These are phyloP conservation scores for Sebastes steindachneri DNA, from an alignment of 2,797 vertebrate species.

Conservation along the genomic window DNA sequence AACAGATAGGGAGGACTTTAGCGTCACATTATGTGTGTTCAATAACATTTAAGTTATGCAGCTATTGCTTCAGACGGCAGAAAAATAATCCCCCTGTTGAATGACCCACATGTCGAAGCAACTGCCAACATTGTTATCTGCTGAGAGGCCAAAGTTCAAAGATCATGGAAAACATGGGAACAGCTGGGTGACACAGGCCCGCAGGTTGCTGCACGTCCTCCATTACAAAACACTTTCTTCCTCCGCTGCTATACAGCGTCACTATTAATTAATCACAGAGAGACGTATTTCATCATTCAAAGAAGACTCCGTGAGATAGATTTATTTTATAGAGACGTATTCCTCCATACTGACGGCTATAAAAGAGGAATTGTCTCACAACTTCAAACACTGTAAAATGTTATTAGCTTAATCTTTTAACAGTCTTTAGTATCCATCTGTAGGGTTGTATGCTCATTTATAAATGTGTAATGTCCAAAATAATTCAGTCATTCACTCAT, in stretches of 20 bases:
- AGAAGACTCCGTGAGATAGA: not conserved
- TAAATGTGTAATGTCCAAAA: too few relatives aligned
- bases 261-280: not conserved
- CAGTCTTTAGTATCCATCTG: too few relatives aligned
- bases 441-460: too few relatives aligned
- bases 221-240: not conserved
- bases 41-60: not conserved
- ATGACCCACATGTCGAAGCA: not conserved
- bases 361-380: not conserved
- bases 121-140: constrained; percentile 47
- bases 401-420: not conserved
- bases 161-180: constrained; percentile 27
- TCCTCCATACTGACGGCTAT: not conserved
- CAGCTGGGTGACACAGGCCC: not conserved
- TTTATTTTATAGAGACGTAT: not conserved
- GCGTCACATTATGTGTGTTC: constrained; percentile 9
- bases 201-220: not conserved
- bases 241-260: not conserved
- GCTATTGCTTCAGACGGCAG: not conserved
- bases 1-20: constrained; percentile 8
- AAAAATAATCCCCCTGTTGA: constrained; percentile 25
- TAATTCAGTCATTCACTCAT: too few relatives aligned
- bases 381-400: not conserved
- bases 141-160: constrained; percentile 57
- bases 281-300: not conserved